These are phyloP conservation scores for Cyanoramphus novaezelandiae DNA, from an alignment of 2,113 vertebrate genomes.

Conservation along the genomic window DNA sequence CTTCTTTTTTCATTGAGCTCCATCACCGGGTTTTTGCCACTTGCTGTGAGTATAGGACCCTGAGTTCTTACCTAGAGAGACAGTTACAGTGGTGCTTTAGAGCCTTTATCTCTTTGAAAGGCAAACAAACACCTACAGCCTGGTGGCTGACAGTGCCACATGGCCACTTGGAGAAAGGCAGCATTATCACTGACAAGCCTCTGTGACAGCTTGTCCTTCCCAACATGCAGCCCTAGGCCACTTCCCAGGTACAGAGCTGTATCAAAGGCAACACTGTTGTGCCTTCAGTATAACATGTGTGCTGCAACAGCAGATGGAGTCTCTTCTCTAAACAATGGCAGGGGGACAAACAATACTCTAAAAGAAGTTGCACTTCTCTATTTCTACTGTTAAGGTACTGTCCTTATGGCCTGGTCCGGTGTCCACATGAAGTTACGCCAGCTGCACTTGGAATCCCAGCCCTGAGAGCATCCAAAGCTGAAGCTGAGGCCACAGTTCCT, in stretches of 20 bases:
- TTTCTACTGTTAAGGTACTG: not conserved
- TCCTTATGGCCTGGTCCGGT: not conserved
- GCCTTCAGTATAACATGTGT: not conserved
- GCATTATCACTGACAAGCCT: not conserved
- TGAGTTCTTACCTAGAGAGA: constrained; percentile 93
- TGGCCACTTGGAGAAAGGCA: not conserved
- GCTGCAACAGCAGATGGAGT: not conserved
- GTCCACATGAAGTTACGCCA: not conserved
- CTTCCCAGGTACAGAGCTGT: not conserved
- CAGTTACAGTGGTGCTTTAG: not conserved
- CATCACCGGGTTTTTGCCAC: constrained; percentile 99
- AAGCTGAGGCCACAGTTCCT: not conserved
- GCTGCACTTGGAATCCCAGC: not conserved
- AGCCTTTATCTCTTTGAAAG: not conserved
- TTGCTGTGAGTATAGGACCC: constrained; percentile 98
- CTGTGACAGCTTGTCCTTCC: not conserved
- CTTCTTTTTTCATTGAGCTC: constrained; percentile 98
- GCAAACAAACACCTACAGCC: not conserved
- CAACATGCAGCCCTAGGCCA: rapidly evolving
- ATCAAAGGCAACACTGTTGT: not conserved
- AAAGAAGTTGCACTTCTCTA: not conserved
- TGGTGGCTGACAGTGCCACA: not conserved
- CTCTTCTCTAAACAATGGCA: not conserved
- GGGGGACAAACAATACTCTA: not conserved
- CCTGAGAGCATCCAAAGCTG: not conserved